Evolutionary conservation across 2,888 invertebrate species (phyloP), one percentile per base, ranked within the genome.

Genomic region (Euproctis similis): DNA sequence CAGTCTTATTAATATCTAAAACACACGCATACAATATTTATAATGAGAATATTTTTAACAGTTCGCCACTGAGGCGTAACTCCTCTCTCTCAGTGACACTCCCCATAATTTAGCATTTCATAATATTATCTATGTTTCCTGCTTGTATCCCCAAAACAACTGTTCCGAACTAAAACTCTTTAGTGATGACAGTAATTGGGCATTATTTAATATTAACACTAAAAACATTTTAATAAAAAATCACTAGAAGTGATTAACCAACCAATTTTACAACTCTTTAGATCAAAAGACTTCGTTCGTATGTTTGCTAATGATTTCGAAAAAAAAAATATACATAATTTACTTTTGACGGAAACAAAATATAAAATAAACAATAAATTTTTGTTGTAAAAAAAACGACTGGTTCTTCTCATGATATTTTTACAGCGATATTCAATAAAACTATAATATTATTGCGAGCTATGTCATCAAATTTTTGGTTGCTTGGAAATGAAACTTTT

Each of bases 381-480:
- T n/a, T 14, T 14, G 6, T 14, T 14, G 59, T 59, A 39, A 14
- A 38, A 39, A 43, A n/a, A 42, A 33, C 51, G 53, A 58, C 66
- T 69, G 10, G 10, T 21, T 64, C 63, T 71, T 64, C 70, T 68
- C 68, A 62, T 68, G 68, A 65, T 76, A 71, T 71, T 72, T 59
- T 47, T 42, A 29, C 42, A 31, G 47, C 51, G 55, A 57, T 66
- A 62, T 56, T 66, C 62, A 67, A 81, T 81, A 81, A 78, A 81
- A 80, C 78, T 77, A 78, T 81, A 60, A 81, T 68, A 75, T 74
- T 75, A 74, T 72, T 66, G 61, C 68, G 55, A 48, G 56, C 59
- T 63, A 57, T 56, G 62, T 63, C 65, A 56, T 65, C 60, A 67
- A 62, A 53, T 59, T 66, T n/a, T 61, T 54, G 47, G 55, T 56